Evolutionary conservation across 2,797 vertebrate genomes (phyloP).

Genomic region (Pogonophryne albipinna): DNA sequence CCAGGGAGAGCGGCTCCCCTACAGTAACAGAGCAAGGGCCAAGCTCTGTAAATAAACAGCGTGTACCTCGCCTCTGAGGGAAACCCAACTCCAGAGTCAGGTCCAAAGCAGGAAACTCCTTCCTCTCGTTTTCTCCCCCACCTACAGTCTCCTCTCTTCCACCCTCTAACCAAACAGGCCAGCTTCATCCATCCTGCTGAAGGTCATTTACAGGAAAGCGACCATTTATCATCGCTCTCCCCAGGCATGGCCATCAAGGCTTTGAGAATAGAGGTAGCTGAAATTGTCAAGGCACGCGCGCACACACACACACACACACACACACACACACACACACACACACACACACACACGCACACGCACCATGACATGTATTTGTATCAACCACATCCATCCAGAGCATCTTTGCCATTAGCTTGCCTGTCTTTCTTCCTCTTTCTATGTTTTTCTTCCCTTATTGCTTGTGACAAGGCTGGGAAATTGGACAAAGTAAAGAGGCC

Average conservation of each 20-base stretch:
- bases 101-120: conserved; percentile 72
- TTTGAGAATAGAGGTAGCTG: conserved; percentile 37
- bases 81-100: conserved; percentile 71
- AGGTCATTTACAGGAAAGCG: conserved; percentile 80
- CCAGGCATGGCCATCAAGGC: conserved; percentile 52
- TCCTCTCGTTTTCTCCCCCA: conserved; percentile 29
- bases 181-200: conserved; percentile 66
- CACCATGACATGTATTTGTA: conserved; percentile 26
- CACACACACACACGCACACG: background rate
- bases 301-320: conserved; percentile 4
- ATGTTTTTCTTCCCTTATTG: background rate
- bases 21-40: conserved; percentile 55
- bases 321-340: conserved; percentile 5
- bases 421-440: background rate
- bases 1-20: conserved; percentile 34
- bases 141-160: conserved; percentile 60
- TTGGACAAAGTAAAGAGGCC: background rate
- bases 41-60: conserved; percentile 80
- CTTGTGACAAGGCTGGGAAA: background rate
- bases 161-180: conserved; percentile 75
- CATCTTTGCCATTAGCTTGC: conserved; percentile 22
- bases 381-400: conserved; percentile 35
- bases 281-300: conserved; percentile 36
- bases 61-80: conserved; percentile 59
- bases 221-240: conserved; percentile 77